phyloP scores from a whole-genome alignment of 2,797 vertebrate species.

The Myotis pilosus region DNA sequence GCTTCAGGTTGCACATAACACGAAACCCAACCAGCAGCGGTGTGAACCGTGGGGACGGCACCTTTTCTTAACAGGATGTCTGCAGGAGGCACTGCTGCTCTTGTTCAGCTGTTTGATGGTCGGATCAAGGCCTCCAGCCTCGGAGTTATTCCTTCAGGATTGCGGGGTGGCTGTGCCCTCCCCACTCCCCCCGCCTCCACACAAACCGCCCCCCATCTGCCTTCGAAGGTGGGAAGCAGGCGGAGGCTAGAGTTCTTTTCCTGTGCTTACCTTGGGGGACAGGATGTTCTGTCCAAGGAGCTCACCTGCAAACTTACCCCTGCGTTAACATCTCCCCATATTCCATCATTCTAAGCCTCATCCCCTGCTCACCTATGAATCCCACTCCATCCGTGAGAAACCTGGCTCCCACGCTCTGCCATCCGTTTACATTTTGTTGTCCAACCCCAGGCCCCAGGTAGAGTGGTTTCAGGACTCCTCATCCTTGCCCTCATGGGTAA shows the following conservation, averaged over 20 bases:
- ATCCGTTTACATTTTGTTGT: too few species aligned
- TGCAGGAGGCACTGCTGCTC: neutral
- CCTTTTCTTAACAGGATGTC: neutral
- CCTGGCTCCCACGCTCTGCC: neutral
- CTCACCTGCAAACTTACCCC: neutral
- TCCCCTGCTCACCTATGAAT: neutral
- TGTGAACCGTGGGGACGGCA: neutral
- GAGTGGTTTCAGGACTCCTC: neutral
- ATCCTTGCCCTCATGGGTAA: neutral
- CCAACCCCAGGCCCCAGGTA: neutral
- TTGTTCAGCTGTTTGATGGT: neutral
- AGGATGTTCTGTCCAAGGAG: neutral
- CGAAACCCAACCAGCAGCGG: neutral
- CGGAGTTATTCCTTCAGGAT: neutral
- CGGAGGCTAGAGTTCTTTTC: neutral
- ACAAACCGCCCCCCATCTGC: accelerated
- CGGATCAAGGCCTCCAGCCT: neutral
- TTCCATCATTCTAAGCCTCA: neutral
- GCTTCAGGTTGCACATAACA: neutral
- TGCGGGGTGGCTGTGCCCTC: neutral
- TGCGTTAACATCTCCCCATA: neutral
- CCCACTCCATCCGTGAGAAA: neutral
- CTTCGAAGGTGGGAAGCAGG: neutral
- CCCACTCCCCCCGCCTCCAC: too few species aligned
- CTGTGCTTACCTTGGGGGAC: neutral